phyloP scores from a whole-genome alignment of 35 echinoderm and acorn worm genomes.

The Amphiura filiformis region DNA sequence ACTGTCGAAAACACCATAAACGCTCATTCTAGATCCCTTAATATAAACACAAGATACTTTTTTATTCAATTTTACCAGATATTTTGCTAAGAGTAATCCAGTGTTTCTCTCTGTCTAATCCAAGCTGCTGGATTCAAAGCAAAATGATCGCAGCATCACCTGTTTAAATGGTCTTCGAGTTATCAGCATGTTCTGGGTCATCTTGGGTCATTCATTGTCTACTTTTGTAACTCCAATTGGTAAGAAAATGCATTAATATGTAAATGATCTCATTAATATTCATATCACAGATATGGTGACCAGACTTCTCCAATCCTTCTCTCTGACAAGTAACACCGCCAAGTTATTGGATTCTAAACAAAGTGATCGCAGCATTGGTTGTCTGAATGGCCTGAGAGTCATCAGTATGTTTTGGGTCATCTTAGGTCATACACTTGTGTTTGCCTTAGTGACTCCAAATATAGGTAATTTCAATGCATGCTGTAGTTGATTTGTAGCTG shows the following conservation, averaged over 20 bases:
- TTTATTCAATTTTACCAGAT: too few relatives aligned
- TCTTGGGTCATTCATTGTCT: constrained; percentile 89
- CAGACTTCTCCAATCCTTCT: constrained; percentile 64
- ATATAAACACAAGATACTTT: too few relatives aligned
- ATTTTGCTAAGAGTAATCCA: constrained; percentile 34
- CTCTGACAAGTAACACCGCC: constrained; percentile 58
- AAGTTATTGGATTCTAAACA: constrained; percentile 52
- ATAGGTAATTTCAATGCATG: background rate
- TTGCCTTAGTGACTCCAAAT: background rate
- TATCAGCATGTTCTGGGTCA: too few relatives aligned
- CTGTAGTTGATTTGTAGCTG: too few relatives aligned
- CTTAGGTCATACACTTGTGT: constrained; percentile 42
- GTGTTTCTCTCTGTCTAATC: constrained; percentile 67
- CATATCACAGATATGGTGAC: too few relatives aligned
- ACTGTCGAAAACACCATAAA: too few relatives aligned
- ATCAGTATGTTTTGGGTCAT: too few relatives aligned
- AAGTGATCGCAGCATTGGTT: constrained; percentile 48
- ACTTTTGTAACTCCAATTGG: too few relatives aligned
- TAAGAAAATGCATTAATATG: too few relatives aligned
- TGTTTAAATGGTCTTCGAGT: constrained; percentile 83
- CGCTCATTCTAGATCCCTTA: too few relatives aligned
- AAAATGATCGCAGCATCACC: constrained; percentile 41
- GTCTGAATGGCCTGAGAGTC: constrained; percentile 77
- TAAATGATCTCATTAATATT: too few relatives aligned
- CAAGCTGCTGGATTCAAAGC: constrained; percentile 55